Conservation (phyloP, 1,140 invertebrate genomes). For the Megalonaias nervosa region DNA sequence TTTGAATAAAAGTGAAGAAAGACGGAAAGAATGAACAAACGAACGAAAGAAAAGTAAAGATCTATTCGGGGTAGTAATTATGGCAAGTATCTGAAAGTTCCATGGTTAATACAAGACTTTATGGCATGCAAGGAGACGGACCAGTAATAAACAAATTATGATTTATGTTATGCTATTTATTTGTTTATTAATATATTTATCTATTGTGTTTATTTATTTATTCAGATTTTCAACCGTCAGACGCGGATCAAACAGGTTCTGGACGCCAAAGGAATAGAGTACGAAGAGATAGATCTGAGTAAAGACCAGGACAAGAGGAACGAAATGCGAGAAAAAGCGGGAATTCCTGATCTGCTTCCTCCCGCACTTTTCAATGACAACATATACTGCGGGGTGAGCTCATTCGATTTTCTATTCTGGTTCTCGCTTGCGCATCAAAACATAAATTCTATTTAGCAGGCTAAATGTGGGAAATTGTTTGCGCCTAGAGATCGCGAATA, state of each 20-base stretch:
- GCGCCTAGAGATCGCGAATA: not conserved
- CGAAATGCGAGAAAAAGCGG: constrained; percentile 48
- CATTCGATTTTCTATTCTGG: not conserved
- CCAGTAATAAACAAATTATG: too few species aligned
- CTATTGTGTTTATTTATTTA: not conserved
- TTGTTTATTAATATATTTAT: too few species aligned
- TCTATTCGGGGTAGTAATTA: too few species aligned
- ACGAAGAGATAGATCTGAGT: constrained; percentile 45
- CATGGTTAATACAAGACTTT: too few species aligned
- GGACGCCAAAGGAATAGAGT: constrained; percentile 46
- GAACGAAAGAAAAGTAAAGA: too few species aligned
- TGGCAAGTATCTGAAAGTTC: too few species aligned
- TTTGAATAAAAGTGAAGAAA: too few species aligned
- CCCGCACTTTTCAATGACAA: constrained; percentile 51
- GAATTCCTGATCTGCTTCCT: constrained; percentile 46
- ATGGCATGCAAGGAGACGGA: too few species aligned
- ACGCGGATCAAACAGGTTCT: constrained; percentile 48
- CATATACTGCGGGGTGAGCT: constrained; percentile 48
- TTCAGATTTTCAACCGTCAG: constrained; percentile 49
- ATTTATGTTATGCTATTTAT: too few species aligned
- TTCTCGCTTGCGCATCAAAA: not conserved
- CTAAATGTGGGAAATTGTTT: not conserved
- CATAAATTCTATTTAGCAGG: not conserved
- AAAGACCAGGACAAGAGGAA: constrained; percentile 39
- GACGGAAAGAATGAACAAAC: too few species aligned